Base-by-base conservation (phyloP, 1,140 invertebrate species). In the Scylla paramamosain region DNA sequence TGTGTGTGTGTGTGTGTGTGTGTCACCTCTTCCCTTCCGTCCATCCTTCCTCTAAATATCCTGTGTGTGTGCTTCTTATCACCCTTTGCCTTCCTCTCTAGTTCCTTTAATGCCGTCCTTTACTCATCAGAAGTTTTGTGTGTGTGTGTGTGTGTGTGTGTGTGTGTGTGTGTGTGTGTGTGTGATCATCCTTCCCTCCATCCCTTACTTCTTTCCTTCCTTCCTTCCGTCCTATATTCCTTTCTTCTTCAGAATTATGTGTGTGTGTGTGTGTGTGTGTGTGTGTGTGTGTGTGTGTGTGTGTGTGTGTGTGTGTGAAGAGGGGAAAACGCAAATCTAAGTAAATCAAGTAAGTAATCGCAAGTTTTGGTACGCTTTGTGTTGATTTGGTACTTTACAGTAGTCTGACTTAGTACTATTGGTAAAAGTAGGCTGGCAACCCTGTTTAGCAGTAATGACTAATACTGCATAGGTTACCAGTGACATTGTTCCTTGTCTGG, bases 211-310 rank as follows among this genome's bases (percentile, higher is more conserved):
- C n/a, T n/a, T n/a, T n/a, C n/a, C n/a, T 83, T 25, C 31, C n/a
- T 83, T 25, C 31, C n/a, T 83, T 25, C 31, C 12, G 12, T 12
- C n/a, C 12, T 77, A n/a, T 83, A 29, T 83, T 25, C 31, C n/a
- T 83, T 25, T 83, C 0, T 83, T 25, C 31, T 25, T 83, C n/a
- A 28, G 4, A 28, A 29, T 83, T 83, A 29, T 39, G 39, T 39
- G 39, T 39, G 39, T 39, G 83, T n/a, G 83, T 84, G 83, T 84
- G 83, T 84, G 83, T 84, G 83, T 84, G 83, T 84, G 83, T 84
- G 83, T 84, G 83, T 84, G 28, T 84, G 83, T 84, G 83, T 84
- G 83, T 84, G 83, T 84, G 83, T 84, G 83, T 84, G 83, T 84
- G 83, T 84, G 83, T 84, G 83, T n/a, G 83, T 84, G 83, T 84